These are phyloP conservation scores for Vandiemenella viatica DNA, from an alignment of 2,888 invertebrate genomes.

Conservation along the genomic window DNA sequence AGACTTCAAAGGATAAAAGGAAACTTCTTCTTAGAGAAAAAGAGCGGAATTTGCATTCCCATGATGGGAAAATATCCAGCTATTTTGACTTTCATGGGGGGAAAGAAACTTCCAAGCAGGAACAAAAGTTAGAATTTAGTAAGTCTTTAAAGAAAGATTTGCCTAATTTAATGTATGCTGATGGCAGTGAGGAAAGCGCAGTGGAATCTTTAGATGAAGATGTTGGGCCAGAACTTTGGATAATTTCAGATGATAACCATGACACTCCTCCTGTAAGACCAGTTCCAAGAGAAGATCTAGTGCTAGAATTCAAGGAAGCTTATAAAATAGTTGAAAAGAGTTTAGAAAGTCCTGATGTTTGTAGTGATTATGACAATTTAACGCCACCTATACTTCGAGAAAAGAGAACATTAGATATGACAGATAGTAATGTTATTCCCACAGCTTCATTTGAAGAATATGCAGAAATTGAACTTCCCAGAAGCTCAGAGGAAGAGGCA, in stretches of 20 bases:
- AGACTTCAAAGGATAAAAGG: background rate
- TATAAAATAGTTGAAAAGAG: slow-evolving; percentile 1
- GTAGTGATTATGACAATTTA: slow-evolving; percentile 11
- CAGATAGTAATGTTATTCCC: background rate
- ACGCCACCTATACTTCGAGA: slow-evolving; percentile 24
- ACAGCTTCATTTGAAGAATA: background rate
- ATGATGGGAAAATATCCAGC: background rate
- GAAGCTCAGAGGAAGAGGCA: background rate
- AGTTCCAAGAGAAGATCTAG: background rate
- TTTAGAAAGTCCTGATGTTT: slow-evolving; percentile 5
- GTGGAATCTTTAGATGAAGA: background rate
- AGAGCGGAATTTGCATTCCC: background rate
- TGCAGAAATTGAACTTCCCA: background rate
- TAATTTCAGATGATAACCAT: background rate
- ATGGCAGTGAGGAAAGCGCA: background rate
- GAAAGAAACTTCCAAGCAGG: background rate
- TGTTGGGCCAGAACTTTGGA: background rate
- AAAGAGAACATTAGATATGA: background rate
- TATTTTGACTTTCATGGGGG: too few relatives aligned
- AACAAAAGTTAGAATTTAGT: background rate
- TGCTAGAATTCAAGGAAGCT: slow-evolving; percentile 1
- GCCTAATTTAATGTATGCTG: background rate
- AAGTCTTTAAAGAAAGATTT: background rate
- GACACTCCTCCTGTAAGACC: background rate
- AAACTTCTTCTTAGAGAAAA: background rate